phyloP scores from a whole-genome alignment of 2,888 invertebrate genomes.

The Drosophila lacicola region DNA sequence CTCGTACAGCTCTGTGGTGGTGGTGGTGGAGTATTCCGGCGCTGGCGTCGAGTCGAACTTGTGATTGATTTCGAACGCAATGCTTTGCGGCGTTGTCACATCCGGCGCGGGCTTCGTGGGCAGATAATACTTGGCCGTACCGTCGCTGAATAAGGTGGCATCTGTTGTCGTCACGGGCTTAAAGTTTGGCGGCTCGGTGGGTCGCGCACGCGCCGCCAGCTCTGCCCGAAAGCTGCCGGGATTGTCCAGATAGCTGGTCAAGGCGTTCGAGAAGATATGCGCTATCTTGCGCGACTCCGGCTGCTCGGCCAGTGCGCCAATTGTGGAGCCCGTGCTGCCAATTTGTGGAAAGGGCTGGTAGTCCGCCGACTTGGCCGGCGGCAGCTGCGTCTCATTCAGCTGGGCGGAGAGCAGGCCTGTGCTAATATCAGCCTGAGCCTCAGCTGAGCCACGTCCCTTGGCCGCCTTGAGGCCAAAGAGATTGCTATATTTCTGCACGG shows the following conservation, averaged over 20 bases:
- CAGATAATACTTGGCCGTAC: conserved; percentile 81
- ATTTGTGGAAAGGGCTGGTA: conserved; percentile 75
- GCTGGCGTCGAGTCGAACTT: conserved; percentile 77
- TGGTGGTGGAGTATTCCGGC: conserved; percentile 66
- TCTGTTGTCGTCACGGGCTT: conserved; percentile 72
- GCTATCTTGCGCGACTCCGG: conserved; percentile 92
- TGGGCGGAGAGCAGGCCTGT: conserved; percentile 57
- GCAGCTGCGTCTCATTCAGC: conserved; percentile 48
- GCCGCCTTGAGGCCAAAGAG: conserved; percentile 79
- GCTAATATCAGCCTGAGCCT: conserved; percentile 86
- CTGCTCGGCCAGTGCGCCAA: conserved; percentile 86
- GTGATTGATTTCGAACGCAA: conserved; percentile 85
- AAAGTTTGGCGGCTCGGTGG: conserved; percentile 89
- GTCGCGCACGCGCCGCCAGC: conserved; percentile 89
- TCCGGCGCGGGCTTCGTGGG: conserved; percentile 81
- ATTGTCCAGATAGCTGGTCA: conserved; percentile 93
- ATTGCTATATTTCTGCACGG: conserved; percentile 80
- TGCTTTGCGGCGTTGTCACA: conserved; percentile 87
- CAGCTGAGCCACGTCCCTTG: conserved; percentile 41
- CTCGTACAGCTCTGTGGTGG: conserved; percentile 83
- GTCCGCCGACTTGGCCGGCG: conserved; percentile 24
- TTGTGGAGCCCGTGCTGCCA: conserved; percentile 88
- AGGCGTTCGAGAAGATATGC: conserved; percentile 93
- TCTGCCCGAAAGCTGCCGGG: conserved; percentile 92
- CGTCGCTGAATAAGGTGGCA: conserved; percentile 68